Evolutionary conservation across 2,113 vertebrate genomes (phyloP).

Genomic region (Megaptera novaeangliae): DNA sequence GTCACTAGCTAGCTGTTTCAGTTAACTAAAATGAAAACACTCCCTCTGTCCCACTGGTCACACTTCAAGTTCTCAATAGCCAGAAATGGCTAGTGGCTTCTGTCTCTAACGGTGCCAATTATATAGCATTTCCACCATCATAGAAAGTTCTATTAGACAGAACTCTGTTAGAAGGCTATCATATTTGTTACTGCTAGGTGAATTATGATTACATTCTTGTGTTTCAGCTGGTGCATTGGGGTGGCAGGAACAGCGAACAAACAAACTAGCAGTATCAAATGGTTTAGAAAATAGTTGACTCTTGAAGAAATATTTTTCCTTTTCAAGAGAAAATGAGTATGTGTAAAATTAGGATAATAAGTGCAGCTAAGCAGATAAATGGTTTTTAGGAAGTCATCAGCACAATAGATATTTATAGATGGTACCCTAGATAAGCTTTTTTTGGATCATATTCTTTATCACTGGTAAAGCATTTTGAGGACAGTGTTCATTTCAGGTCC

Average conservation of each 20-base stretch:
- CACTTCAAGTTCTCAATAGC: background rate
- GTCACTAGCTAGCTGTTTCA: background rate
- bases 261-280: background rate
- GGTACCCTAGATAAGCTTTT: background rate
- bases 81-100: background rate
- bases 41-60: background rate
- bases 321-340: slow-evolving; percentile 48
- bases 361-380: slow-evolving; percentile 20
- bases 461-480: background rate
- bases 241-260: background rate
- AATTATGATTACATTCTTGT: slow-evolving; percentile 44
- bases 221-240: background rate
- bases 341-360: slow-evolving; percentile 38
- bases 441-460: background rate
- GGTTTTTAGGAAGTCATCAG: slow-evolving; percentile 34
- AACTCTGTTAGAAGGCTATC: background rate
- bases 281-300: slow-evolving; percentile 28
- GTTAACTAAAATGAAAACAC: background rate
- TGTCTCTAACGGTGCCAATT: background rate
- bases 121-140: background rate
- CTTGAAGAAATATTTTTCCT: slow-evolving; percentile 36
- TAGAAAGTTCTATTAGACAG: background rate
- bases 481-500: background rate
- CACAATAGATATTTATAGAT: background rate
- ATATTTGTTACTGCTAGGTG: slow-evolving; percentile 1